Conservation (phyloP, 2,888 invertebrate genomes). For the Ceramica pisi region DNA sequence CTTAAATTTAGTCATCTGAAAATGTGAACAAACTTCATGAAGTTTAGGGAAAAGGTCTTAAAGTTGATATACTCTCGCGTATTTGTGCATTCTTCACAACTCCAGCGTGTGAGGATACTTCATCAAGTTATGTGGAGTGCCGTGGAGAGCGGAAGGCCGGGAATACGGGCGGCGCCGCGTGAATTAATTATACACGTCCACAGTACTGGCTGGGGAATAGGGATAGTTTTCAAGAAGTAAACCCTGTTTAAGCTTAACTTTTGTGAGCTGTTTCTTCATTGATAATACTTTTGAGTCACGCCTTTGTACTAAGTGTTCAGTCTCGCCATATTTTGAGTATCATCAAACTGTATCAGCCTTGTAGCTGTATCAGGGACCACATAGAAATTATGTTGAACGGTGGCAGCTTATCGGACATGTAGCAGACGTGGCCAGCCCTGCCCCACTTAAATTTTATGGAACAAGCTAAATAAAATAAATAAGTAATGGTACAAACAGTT, state of each 20-base stretch:
- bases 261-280: slow-evolving; percentile 3
- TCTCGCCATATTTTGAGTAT: neutral
- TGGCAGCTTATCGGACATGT: neutral
- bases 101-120: slow-evolving; percentile 64
- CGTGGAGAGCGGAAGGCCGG: slow-evolving; percentile 33
- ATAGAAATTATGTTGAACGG: neutral
- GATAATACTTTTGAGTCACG: slow-evolving; percentile 5
- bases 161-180: slow-evolving; percentile 36
- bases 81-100: slow-evolving; percentile 66
- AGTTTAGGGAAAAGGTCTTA: slow-evolving; percentile 25
- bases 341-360: too few species aligned
- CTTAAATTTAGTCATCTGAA: neutral
- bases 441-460: neutral
- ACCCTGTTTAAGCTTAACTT: slow-evolving; percentile 8
- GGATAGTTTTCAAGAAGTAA: slow-evolving; percentile 48
- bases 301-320: neutral
- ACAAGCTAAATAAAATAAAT: neutral
- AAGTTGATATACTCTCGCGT: slow-evolving; percentile 50
- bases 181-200: slow-evolving; percentile 52
- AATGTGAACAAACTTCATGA: slow-evolving; percentile 15
- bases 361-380: neutral
- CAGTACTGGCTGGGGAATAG: slow-evolving; percentile 19
- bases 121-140: slow-evolving; percentile 65
- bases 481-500: neutral
- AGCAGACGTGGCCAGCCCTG: neutral